Percentiles rank a stretch among this genome's conserved stretches.
Conservation (phyloP, 2,113 vertebrate species). For the Alligator mississippiensis region DNA sequence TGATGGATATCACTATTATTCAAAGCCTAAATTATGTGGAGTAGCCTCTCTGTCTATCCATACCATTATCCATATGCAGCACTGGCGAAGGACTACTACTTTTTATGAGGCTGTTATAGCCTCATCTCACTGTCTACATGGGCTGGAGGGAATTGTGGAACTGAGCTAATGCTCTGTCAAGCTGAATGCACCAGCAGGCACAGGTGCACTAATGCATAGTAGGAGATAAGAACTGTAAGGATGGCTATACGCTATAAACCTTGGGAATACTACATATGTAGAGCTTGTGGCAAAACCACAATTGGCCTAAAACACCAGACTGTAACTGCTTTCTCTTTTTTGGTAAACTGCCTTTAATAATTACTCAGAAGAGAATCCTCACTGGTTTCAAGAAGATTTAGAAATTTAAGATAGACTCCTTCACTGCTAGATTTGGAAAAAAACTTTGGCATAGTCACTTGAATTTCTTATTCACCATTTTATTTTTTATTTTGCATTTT, state of each 20-base stretch:
- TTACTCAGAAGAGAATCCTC: neutral
- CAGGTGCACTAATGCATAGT: neutral
- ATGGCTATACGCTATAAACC: neutral
- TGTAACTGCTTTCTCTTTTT: neutral
- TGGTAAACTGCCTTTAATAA: neutral
- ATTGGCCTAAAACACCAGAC: neutral
- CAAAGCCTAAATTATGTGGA: too few species aligned
- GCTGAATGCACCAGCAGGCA: rapidly evolving
- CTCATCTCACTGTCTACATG: neutral
- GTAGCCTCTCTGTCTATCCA: neutral
- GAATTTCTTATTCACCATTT: neutral
- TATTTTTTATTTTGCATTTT: neutral
- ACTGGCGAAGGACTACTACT: neutral
- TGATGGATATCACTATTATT: neutral
- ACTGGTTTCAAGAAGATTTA: neutral
- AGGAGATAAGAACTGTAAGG: neutral
- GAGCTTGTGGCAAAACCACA: neutral
- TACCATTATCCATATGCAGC: neutral
- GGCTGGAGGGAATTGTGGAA: neutral
- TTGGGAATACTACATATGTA: neutral
- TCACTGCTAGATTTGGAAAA: neutral
- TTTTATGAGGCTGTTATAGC: neutral
- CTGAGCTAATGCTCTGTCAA: neutral
- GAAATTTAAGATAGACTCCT: neutral
- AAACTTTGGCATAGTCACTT: neutral